Base-by-base conservation (phyloP, 2,113 vertebrate species). In the Oryzias javanicus region DNA sequence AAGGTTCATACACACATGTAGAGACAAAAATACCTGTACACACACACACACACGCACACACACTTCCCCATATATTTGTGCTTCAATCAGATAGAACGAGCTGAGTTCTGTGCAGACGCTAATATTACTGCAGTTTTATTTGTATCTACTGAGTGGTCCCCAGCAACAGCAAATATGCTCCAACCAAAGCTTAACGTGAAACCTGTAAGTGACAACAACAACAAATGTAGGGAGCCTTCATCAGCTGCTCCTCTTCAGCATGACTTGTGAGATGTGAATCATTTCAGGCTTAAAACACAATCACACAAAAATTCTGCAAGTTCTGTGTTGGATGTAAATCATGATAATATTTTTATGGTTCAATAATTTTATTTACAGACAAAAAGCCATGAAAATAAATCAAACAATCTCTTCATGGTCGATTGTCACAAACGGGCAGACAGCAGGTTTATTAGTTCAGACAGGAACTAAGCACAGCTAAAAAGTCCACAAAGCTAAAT, bases 31-130 rank as follows among this genome's bases (percentile, higher is more conserved):
- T 20, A 35, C 41, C 18, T 1, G 53, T 10, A 50, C 4, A 44
- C 3, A 53, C 52, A 49, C 18, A 64, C 35, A 16, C 1, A 8
- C 25, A 42, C 19, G 20, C 10, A 66, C 61, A 75, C 68, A 74
- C 76, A 47, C 17, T 54, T 45, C 55, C n/a, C 14, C 27, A 80
- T 80, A 83, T 79, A 83, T 83, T 78, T 74, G 69, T 78, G 52
- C 25, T 76, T 72, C 49, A 74, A 55, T 59, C n/a, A 0, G 14
- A 56, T 29, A 63, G 59, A 78, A 18, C 42, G 55, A 70, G 74
- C 55, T 58, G 60, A 66, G 64, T 14, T 60, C 48, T 57, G 52
- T 44, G 51, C 55, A 22, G 22, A 22, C 55, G 35, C 42, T 58
- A 65, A 25, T 41, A 72, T 66, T 64, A 44, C 42, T 72, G 48